Base-by-base conservation (phyloP, 2,113 vertebrate genomes). In the Falcunculus frontatus region DNA sequence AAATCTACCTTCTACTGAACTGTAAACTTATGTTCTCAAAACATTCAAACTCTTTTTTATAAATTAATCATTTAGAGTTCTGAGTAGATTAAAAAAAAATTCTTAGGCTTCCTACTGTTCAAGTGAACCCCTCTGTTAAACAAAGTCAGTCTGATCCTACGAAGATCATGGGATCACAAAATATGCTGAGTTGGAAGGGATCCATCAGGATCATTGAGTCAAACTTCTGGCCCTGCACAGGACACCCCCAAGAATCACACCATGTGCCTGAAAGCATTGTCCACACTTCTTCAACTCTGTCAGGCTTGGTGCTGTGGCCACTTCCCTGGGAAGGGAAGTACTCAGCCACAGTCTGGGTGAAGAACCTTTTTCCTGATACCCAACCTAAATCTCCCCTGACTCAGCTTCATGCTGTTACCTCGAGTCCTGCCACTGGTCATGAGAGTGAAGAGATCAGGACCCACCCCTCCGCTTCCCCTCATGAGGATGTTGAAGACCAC, bases 141-240 rank as follows among this genome's bases (percentile, higher is more conserved):
- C 23, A 3, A 60, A 37, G 47, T 55, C n/a, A 47, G 19, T 19
- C 33, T 68, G 44, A 68, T 84, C 37, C 27, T 49, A 5, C 7
- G 9, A 87, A 84, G 26, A 84, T 8, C 53, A 75, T 4, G 52
- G 46, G 68, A 26, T 26, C 26, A 68, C 1, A 46, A 30, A 76
- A 41, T 27, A 27, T 16, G 11, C 17, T 23, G 7, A 35, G 41
- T 16, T 68, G n/a, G 53, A 76, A 32, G 5, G 5, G n/a, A 60
- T 9, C 1, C 9, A 53, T 21, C 14, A 68, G 25, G 6, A 60
- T 32, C 27, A 42, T 0, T 2, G 4, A 47, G 7, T 68, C n/a
- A 29, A n/a, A 1, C 29, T 60, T 9, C 20, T n/a, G 25, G 33
- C 25, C 20, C 11, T 41, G 25, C 20, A 68, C 25, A 60, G 39